Evolutionary conservation across 2,113 vertebrate genomes (phyloP).

Genomic region (Scomber colias): DNA sequence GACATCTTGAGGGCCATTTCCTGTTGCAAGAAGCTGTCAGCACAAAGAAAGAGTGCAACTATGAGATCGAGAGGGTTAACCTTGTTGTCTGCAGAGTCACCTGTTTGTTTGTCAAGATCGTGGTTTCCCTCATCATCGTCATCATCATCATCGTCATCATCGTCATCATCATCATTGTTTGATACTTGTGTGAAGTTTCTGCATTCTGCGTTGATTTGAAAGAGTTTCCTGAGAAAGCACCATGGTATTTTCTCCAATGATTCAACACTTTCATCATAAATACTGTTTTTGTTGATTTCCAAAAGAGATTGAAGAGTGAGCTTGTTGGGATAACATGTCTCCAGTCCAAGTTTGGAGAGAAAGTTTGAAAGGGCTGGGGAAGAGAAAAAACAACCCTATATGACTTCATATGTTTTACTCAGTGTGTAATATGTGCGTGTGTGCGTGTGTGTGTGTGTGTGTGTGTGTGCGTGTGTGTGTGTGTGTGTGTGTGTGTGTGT

Average conservation of each 20-base stretch:
- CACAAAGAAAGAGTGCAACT: slow-evolving; percentile 79
- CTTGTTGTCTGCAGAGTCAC: neutral
- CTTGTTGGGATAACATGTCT: neutral
- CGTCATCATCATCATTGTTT: too few relatives aligned
- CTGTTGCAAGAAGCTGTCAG: slow-evolving; percentile 81
- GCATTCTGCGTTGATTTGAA: neutral
- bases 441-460: too few relatives aligned
- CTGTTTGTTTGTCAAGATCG: too few relatives aligned
- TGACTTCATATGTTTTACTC: too few relatives aligned
- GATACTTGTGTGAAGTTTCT: neutral
- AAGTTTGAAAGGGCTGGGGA: neutral
- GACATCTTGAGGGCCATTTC: slow-evolving; percentile 83
- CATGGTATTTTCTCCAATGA: slow-evolving; percentile 42
- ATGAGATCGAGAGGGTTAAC: slow-evolving; percentile 79
- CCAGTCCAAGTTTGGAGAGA: slow-evolving; percentile 45
- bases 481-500: too few relatives aligned
- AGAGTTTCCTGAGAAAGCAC: slow-evolving; percentile 60
- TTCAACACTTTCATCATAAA: neutral
- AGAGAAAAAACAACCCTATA: neutral
- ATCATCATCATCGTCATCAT: too few relatives aligned
- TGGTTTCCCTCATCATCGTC: too few relatives aligned
- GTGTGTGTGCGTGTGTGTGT: too few relatives aligned
- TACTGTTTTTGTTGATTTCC: slow-evolving; percentile 53
- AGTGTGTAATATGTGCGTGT: too few relatives aligned
- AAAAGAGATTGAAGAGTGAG: slow-evolving; percentile 36